These are phyloP conservation scores for Augochlora pura DNA, from an alignment of 1,140 invertebrate genomes.

Conservation along the genomic window DNA sequence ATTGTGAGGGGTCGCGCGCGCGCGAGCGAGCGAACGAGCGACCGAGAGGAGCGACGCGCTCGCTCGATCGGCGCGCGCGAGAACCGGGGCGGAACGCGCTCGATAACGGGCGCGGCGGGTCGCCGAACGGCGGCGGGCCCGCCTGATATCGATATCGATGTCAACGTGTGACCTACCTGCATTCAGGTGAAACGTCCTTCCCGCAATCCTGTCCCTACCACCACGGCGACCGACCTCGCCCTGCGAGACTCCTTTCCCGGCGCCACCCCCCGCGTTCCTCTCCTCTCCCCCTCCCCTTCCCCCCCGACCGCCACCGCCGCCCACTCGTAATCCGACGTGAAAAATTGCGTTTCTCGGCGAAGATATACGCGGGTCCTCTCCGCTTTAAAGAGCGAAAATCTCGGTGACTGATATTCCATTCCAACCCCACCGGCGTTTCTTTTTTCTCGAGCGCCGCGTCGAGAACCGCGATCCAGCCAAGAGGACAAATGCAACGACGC, in stretches of 20 bases:
- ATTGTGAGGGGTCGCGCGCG: background rate
- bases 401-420: constrained; percentile 54
- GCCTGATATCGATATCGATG: constrained; percentile 59
- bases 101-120: constrained; percentile 39
- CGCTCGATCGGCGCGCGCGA: background rate
- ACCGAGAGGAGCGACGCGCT: no score
- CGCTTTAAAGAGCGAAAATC: constrained; percentile 58
- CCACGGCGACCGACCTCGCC: background rate
- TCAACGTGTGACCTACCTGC: constrained; percentile 44
- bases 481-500: constrained; percentile 15
- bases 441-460: background rate
- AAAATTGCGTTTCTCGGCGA: constrained; percentile 63
- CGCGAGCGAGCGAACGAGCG: background rate
- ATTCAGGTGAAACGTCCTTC: constrained; percentile 51
- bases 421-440: background rate
- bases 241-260: background rate
- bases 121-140: background rate
- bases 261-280: no score
- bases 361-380: constrained; percentile 42
- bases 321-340: constrained; percentile 65
- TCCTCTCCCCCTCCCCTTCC: no score
- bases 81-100: background rate
- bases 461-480: constrained; percentile 5
- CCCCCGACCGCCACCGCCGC: no score
- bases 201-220: constrained; percentile 8